Evolutionary conservation across 1,140 invertebrate species (phyloP).

Genomic region (Psilanteris sp.): DNA sequence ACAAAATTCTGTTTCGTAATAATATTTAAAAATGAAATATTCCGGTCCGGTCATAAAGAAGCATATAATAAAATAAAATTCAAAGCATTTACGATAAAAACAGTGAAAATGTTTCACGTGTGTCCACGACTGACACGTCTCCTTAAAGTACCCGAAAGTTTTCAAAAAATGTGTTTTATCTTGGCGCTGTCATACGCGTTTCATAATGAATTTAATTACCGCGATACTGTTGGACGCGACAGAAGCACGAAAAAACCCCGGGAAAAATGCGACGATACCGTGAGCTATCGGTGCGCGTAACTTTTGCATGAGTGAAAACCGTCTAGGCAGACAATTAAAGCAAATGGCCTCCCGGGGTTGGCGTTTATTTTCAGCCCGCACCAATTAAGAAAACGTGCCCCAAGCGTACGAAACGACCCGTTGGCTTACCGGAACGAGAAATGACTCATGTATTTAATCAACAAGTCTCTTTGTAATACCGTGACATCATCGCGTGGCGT

Average conservation of each 20-base stretch:
- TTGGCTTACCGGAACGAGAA: constrained; percentile 60
- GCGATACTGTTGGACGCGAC: constrained; percentile 1
- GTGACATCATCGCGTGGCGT: constrained; percentile 74
- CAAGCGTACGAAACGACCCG: constrained; percentile 68
- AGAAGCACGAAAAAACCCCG: constrained; percentile 10
- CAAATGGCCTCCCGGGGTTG: constrained; percentile 64
- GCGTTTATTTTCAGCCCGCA: constrained; percentile 75
- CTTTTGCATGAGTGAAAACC: constrained; percentile 45
- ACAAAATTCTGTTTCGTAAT: too few relatives aligned
- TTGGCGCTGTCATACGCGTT: too few relatives aligned
- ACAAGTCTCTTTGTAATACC: constrained; percentile 59
- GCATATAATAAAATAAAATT: too few relatives aligned
- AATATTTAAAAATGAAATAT: too few relatives aligned
- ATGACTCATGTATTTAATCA: constrained; percentile 67
- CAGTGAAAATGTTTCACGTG: too few relatives aligned
- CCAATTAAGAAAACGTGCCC: constrained; percentile 71
- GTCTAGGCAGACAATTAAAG: constrained; percentile 74
- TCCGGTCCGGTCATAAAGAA: too few relatives aligned
- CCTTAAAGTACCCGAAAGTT: too few relatives aligned
- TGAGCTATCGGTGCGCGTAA: constrained; percentile 28
- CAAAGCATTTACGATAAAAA: too few relatives aligned
- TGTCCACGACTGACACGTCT: too few relatives aligned
- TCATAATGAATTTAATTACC: constrained; percentile 27
- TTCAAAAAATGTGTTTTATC: too few relatives aligned
- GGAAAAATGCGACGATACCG: constrained; percentile 6